Evolutionary conservation across 2,113 vertebrate species (phyloP).

Genomic region (Podocnemis expansa): DNA sequence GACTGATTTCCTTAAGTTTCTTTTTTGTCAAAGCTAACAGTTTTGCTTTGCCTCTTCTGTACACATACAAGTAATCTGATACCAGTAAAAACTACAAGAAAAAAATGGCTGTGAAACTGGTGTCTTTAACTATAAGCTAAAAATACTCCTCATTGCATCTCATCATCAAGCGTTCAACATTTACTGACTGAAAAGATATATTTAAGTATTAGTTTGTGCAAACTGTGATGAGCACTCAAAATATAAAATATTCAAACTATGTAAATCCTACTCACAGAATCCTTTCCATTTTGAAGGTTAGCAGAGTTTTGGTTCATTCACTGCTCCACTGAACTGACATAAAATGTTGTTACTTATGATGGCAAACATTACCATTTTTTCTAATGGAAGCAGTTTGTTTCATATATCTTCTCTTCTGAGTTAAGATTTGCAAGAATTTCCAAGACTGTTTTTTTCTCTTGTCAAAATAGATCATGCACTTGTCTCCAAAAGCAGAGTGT

Average conservation of each 20-base stretch:
- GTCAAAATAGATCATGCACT: constrained; percentile 61
- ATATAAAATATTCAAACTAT: constrained; percentile 79
- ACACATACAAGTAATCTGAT: constrained; percentile 30
- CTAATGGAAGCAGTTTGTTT: constrained; percentile 65
- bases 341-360: constrained; percentile 69
- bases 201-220: constrained; percentile 61
- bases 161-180: constrained; percentile 49
- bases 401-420: constrained; percentile 42
- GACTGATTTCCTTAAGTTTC: constrained; percentile 22
- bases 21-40: constrained; percentile 43
- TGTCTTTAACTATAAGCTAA: constrained; percentile 34
- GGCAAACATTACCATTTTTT: constrained; percentile 71
- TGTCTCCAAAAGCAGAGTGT: constrained; percentile 60
- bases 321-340: constrained; percentile 72
- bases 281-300: constrained; percentile 75
- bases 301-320: constrained; percentile 73
- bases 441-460: constrained; percentile 34
- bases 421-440: constrained; percentile 61
- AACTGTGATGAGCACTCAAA: constrained; percentile 71
- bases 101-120: constrained; percentile 21
- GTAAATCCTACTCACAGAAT: constrained; percentile 74
- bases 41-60: not conserved
- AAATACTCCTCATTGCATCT: constrained; percentile 41
- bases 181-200: constrained; percentile 60
- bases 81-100: not conserved